Base-by-base conservation (phyloP, 2,888 invertebrate genomes). In the Agrotis puta region DNA sequence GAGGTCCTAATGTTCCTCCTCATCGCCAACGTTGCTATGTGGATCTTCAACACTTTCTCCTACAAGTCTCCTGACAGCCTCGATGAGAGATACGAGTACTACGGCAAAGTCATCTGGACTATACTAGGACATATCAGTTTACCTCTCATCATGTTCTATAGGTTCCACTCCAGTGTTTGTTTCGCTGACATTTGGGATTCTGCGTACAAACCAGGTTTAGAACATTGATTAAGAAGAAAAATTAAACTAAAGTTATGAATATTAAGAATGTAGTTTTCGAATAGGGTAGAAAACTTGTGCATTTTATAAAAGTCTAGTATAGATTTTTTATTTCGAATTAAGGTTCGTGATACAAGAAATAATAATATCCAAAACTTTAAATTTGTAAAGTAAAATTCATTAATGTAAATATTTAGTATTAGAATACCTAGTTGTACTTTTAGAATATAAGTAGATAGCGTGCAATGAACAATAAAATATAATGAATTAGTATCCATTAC, bases 141-240 rank as follows among this genome's bases (percentile, higher is more conserved):
- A 16, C 98, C 98, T 0, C 92, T 98, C 4, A 98, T 97, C 72
- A 97, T 98, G 96, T 98, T 98, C 92, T 98, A 98, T 87, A 95
- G 98, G 73, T 98, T 98, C 89, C 98, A 98, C 88, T 97, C 98
- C 0, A 97, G 98, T n/a, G 98, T 98, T 0, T 98, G 98, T 87
- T 96, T 98, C 58, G 97, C 97, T 16, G 98, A 98, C 90, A 98
- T 98, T 84, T 98, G 98, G 98, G 97, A 97, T 87, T 97, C 97
- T 39, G 98, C 98, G 0, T 98, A 98, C 85, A 97, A 97, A 86
- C 97, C 97, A 2, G 97, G 96, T 2, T 88, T 89, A 11, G 94
- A 94, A 74, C 96, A 96, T 89, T 95, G 63, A 58, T 47, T 4
- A 66, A 5, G n/a, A 39, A 27, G n/a, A 33, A n/a, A 3, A 24